Evolutionary conservation across 2,113 vertebrate species (phyloP).

Genomic region (Melozone crissalis): DNA sequence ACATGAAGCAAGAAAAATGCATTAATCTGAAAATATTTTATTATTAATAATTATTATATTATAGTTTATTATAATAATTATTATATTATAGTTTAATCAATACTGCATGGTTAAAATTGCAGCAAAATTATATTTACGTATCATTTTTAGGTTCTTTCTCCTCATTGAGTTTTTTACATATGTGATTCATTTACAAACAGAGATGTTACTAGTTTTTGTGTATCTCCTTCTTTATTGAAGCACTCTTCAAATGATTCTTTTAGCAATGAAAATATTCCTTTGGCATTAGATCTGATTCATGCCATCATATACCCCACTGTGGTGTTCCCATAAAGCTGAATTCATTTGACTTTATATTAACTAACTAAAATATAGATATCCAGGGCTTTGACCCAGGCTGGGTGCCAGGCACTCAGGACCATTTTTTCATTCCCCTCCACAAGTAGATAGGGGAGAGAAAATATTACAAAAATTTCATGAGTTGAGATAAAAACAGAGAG

Average conservation of each 20-base stretch:
- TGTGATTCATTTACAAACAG: fast-evolving
- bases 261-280: neutral
- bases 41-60: too few relatives aligned
- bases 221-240: neutral
- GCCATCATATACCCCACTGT: neutral
- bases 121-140: neutral
- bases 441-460: neutral
- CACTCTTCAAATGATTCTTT: neutral
- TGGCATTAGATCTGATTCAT: neutral
- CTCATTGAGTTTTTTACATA: fast-evolving
- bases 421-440: neutral
- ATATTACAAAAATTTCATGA: neutral
- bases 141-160: neutral
- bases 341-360: neutral
- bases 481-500: neutral
- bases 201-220: neutral
- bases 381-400: neutral
- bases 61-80: too few relatives aligned
- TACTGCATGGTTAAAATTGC: neutral
- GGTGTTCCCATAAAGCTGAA: neutral
- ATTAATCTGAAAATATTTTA: neutral
- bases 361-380: neutral
- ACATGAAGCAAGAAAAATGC: neutral
- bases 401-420: neutral
- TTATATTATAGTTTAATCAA: neutral